Conservation (phyloP, 1,140 invertebrate species). For the Sycophaga agraensis region DNA sequence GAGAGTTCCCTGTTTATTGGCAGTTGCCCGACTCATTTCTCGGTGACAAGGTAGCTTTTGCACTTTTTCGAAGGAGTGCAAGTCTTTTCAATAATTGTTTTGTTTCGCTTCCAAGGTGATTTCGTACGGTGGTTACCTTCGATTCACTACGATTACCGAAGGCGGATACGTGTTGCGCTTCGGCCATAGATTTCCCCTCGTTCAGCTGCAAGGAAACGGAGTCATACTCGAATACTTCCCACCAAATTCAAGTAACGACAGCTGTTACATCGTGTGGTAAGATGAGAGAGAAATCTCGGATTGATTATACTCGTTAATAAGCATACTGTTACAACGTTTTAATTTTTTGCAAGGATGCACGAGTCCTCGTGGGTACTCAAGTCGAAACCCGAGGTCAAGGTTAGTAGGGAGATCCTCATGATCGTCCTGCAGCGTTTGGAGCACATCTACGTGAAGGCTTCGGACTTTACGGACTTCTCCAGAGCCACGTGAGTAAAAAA, state of each 20-base stretch:
- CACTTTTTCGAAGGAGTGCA: neutral
- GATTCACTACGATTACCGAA: slow-evolving; percentile 74
- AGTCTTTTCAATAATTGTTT: slow-evolving; percentile 5
- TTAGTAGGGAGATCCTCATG: slow-evolving; percentile 82
- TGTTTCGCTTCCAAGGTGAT: slow-evolving; percentile 60
- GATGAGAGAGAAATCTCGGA: neutral
- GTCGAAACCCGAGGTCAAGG: slow-evolving; percentile 62
- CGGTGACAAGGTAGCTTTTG: slow-evolving; percentile 73
- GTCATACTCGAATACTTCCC: slow-evolving; percentile 78
- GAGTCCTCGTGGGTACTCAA: slow-evolving; percentile 67
- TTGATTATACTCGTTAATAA: too few relatives aligned
- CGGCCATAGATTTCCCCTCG: slow-evolving; percentile 74
- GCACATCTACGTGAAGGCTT: slow-evolving; percentile 75
- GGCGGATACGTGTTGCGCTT: slow-evolving; percentile 62
- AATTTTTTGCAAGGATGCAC: slow-evolving; percentile 56
- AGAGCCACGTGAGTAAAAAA: slow-evolving; percentile 61
- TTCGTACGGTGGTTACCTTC: slow-evolving; percentile 89
- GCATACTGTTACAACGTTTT: neutral
- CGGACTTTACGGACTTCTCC: slow-evolving; percentile 67
- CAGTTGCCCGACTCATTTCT: slow-evolving; percentile 78
- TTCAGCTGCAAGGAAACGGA: slow-evolving; percentile 80
- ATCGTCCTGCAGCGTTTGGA: slow-evolving; percentile 84
- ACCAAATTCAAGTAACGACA: slow-evolving; percentile 46
- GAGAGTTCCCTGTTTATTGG: slow-evolving; percentile 83
- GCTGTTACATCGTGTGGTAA: slow-evolving; percentile 66